Conservation (phyloP, 2,797 vertebrate species). For the Anomalospiza imberbis region DNA sequence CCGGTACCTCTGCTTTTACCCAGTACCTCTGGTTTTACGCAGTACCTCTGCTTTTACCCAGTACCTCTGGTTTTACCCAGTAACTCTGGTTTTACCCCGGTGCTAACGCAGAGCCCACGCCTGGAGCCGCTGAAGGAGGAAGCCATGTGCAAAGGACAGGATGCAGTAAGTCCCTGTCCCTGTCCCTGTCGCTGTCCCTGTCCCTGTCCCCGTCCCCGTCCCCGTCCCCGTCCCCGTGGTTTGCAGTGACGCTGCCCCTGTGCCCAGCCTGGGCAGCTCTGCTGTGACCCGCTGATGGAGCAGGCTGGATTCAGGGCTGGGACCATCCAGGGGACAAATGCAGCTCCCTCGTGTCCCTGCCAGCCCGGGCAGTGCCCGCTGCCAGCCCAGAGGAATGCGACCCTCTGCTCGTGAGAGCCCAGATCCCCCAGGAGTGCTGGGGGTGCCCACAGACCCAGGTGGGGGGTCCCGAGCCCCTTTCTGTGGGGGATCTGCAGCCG, state of each 20-base stretch:
- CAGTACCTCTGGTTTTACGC: not conserved
- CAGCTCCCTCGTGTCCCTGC: not conserved
- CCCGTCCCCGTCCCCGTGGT: not conserved
- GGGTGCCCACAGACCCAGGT: accelerated
- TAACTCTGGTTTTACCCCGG: not conserved
- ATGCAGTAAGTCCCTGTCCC: constrained; percentile 78
- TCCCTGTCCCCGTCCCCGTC: not conserved
- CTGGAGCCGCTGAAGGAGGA: constrained; percentile 89
- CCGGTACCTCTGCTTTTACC: not conserved
- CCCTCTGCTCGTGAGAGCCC: not conserved
- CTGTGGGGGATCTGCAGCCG: not conserved
- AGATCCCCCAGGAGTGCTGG: not conserved
- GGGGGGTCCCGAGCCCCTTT: not conserved
- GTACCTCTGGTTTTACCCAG: not conserved
- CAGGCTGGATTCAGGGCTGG: not conserved
- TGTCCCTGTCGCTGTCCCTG: too few relatives aligned
- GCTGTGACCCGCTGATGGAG: not conserved
- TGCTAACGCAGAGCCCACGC: constrained; percentile 78
- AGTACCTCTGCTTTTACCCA: not conserved
- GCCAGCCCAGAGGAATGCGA: not conserved
- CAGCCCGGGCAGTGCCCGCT: accelerated
- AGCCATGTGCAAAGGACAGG: constrained; percentile 75
- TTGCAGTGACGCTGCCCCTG: not conserved
- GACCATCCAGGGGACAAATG: not conserved
- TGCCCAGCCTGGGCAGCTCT: not conserved